Conservation (phyloP, 2,888 invertebrate species). For the Ypsolopha scabrella region DNA sequence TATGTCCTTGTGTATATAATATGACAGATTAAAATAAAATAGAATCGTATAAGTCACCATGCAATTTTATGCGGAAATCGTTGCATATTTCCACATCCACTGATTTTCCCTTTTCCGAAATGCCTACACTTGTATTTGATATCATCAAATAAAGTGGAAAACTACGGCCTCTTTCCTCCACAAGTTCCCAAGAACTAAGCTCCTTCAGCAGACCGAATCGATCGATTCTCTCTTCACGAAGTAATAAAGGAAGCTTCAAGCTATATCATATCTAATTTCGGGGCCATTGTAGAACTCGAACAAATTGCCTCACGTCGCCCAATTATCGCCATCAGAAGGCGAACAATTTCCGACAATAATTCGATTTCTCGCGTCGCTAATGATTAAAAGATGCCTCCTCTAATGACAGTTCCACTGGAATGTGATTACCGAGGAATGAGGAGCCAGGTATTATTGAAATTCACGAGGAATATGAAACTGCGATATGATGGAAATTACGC, state of each 20-base stretch:
- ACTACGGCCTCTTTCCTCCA: too few species aligned
- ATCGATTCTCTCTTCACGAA: constrained; percentile 6
- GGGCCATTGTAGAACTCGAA: constrained; percentile 29
- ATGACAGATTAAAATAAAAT: too few species aligned
- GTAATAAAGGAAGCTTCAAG: constrained; percentile 16
- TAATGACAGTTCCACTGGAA: background rate
- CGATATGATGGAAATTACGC: background rate
- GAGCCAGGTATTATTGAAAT: background rate
- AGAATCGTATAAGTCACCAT: too few species aligned
- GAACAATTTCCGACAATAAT: constrained; percentile 12
- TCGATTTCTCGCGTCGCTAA: constrained; percentile 3
- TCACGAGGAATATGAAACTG: background rate
- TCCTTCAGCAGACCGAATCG: background rate
- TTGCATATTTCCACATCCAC: too few species aligned
- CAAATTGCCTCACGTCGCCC: constrained; percentile 14
- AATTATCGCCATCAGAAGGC: constrained; percentile 22
- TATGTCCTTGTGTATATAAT: too few species aligned
- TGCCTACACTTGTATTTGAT: too few species aligned
- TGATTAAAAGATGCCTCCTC: constrained; percentile 4
- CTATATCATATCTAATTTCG: constrained; percentile 32
- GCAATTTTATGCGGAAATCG: too few species aligned
- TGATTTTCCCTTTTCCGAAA: too few species aligned
- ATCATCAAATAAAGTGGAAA: too few species aligned
- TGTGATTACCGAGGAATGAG: background rate
- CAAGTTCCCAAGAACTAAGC: too few species aligned